A percentile compares a stretch with the other conserved stretches of the same genome.
Conservation (phyloP, 2,797 vertebrate genomes). For the Ispidina lecontei region DNA sequence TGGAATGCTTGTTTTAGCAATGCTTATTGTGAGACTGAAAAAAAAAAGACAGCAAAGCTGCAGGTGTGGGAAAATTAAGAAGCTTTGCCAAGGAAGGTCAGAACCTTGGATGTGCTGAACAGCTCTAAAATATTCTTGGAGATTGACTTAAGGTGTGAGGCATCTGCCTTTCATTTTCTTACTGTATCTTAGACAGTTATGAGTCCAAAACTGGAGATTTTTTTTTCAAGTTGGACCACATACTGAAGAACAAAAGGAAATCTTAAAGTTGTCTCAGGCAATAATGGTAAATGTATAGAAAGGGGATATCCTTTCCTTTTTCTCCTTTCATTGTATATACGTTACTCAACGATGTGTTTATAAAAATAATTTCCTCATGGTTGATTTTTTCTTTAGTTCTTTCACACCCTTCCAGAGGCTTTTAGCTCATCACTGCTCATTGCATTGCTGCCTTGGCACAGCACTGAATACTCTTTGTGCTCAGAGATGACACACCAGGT, state of each 20-base stretch:
- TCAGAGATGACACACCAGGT: background rate
- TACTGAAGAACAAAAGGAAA: slow-evolving; percentile 22
- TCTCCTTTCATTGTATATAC: background rate
- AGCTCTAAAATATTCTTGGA: background rate
- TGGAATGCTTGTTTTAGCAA: background rate
- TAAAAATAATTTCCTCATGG: background rate
- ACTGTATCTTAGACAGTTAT: background rate
- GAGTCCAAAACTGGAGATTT: background rate
- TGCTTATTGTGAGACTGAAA: background rate
- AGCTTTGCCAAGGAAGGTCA: background rate
- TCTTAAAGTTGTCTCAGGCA: background rate
- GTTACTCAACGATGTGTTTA: background rate
- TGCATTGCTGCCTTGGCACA: fast-evolving
- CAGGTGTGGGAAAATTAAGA: background rate
- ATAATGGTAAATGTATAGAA: background rate
- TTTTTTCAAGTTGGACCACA: slow-evolving; percentile 26
- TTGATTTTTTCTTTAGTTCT: slow-evolving; percentile 4
- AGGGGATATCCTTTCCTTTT: background rate
- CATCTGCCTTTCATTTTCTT: background rate
- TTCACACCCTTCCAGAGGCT: background rate
- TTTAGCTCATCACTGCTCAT: background rate
- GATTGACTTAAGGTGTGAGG: background rate
- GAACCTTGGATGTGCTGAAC: background rate
- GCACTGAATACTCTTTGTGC: background rate
- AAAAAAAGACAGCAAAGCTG: background rate